Evolutionary conservation across 2,888 invertebrate species (phyloP).

Genomic region (Omphaloscelis lunosa): DNA sequence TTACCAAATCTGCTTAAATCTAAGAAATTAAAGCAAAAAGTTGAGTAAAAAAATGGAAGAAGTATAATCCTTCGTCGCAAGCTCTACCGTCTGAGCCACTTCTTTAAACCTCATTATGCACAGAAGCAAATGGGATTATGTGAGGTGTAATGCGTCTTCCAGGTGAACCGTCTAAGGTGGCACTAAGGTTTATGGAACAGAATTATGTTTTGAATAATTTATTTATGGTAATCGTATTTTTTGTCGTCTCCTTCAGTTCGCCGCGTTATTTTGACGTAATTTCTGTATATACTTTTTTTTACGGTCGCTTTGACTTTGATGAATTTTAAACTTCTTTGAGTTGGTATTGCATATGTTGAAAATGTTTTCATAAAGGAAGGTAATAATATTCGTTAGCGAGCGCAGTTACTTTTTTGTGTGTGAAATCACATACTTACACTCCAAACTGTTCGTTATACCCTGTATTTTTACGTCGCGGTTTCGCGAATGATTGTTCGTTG

Average conservation of each 20-base stretch:
- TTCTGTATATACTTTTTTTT: conserved; percentile 46
- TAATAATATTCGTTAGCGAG: not conserved
- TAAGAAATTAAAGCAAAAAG: conserved; percentile 23
- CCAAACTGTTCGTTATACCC: not conserved
- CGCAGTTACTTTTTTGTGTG: not conserved
- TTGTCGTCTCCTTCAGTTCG: conserved; percentile 45
- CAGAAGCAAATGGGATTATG: conserved; percentile 70
- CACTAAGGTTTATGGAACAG: conserved; percentile 68
- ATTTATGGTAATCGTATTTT: conserved; percentile 71
- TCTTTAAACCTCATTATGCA: conserved; percentile 69
- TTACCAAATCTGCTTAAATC: conserved; percentile 11
- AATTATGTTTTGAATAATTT: conserved; percentile 76
- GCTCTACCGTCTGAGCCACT: conserved; percentile 32
- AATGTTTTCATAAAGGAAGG: conserved; percentile 3
- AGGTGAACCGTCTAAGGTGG: conserved; percentile 62
- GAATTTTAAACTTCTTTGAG: conserved; percentile 14
- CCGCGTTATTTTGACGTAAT: conserved; percentile 47
- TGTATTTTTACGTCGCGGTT: not conserved
- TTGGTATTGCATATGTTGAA: conserved; percentile 14
- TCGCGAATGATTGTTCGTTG: not conserved
- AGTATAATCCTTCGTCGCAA: conserved; percentile 9
- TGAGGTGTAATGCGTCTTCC: conserved; percentile 69
- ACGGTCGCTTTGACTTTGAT: conserved; percentile 41
- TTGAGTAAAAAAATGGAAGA: conserved; percentile 31
- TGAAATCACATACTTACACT: not conserved